phyloP scores from a whole-genome alignment of 2,113 vertebrate genomes.

The Aegithalos caudatus region DNA sequence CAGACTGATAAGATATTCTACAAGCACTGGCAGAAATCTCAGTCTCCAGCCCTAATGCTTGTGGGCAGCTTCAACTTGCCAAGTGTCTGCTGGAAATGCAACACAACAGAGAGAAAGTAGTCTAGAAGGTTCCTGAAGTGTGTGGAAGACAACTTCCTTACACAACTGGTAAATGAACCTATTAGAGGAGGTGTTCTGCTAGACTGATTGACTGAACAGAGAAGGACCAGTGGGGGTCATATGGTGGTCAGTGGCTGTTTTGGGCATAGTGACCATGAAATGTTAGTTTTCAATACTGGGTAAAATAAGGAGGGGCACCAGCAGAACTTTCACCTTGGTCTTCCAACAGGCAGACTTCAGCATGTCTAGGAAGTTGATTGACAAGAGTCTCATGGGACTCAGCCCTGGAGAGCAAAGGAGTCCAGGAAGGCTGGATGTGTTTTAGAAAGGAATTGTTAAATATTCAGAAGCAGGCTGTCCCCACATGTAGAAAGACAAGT shows the following conservation, averaged over 20 bases:
- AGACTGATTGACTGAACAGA: background rate
- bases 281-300: background rate
- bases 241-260: background rate
- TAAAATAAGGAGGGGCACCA: background rate
- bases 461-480: background rate
- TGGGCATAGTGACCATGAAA: background rate
- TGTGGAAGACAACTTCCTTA: background rate
- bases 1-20: background rate
- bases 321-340: background rate
- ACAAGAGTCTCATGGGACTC: background rate
- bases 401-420: background rate
- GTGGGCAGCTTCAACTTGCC: background rate
- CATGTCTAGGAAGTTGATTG: background rate
- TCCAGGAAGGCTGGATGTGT: background rate
- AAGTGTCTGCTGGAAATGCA: background rate
- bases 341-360: background rate
- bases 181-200: background rate
- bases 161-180: background rate
- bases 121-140: background rate
- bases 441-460: background rate
- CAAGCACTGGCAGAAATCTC: background rate
- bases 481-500: background rate
- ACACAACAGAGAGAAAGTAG: background rate
- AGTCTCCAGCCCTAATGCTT: background rate
- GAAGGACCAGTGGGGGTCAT: background rate